Evolutionary conservation across 2,797 vertebrate species (phyloP), one percentile per base, ranked within the genome.

Genomic region (Hybognathus amarus): DNA sequence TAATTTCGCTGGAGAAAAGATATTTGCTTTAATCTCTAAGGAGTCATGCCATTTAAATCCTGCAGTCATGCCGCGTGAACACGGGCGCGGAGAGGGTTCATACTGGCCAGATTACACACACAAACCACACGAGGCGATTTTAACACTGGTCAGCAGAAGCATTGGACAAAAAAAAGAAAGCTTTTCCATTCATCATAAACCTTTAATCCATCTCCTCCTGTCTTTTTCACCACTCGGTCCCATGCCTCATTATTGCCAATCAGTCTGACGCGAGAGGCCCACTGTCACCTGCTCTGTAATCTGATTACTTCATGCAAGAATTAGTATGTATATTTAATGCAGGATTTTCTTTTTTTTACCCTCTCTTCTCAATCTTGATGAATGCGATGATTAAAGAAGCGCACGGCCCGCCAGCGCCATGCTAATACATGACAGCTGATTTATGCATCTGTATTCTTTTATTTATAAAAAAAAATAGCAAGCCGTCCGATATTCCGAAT

Each of bases 391-490:
- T n/a, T n/a, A n/a, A n/a, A 59, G 73, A 79, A 80, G 66, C 17
- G 80, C 97, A 59, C 20, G 80, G 97, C 97, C 98, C 98, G 97
- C 97, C 97, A 97, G 96, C 95, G 94, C 97, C 95, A 93, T 95
- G 96, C 96, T 99, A 99, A 98, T 98, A 98, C 97, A 98, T 98
- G 98, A 98, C 97, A 99, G 97, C 96, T 98, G 97, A 99, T 99
- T 98, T 98, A 98, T 99, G 97, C 97, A 97, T 97, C 97, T 97
- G 97, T 97, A 98, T 99, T 99, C 97, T 99, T 99, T 99, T 99
- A 99, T 99, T 99, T 98, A 99, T 99, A 96, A 98, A 93, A 38
- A 30, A 36, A 97, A 99, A 98, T 97, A 98, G 97, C 97, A 99
- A 97, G 96, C 96, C 95, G 97, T 96, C 97, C 97, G 97, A 99